Evolutionary conservation across 64 coral and sea anemone genomes (phyloP).

Genomic region (Stylophora pistillata): DNA sequence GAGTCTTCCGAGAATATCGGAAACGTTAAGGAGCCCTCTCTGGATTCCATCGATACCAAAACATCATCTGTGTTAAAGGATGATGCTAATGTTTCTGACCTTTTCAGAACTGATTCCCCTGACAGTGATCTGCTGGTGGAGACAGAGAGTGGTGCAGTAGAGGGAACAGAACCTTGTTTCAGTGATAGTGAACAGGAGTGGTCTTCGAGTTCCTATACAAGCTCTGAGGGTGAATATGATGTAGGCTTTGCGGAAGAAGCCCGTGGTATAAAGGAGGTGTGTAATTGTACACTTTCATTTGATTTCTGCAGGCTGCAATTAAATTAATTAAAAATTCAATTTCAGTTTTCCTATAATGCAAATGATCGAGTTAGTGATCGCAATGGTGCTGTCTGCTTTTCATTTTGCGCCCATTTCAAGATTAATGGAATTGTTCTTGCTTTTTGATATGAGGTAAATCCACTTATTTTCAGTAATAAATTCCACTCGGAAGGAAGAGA

Average conservation of each 20-base stretch:
- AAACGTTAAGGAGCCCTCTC: neutral
- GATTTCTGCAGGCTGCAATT: too few species aligned
- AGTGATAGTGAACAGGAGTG: conserved; percentile 37
- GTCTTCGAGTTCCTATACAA: conserved; percentile 40
- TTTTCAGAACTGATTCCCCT: neutral
- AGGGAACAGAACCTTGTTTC: neutral
- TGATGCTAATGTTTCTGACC: neutral
- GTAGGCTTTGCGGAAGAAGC: conserved; percentile 1
- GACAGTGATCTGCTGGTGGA: neutral
- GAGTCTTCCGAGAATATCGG: neutral
- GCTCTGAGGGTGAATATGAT: conserved; percentile 58
- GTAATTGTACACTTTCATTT: neutral
- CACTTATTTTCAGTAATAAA: too few species aligned
- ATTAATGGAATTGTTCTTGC: too few species aligned
- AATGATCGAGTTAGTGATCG: too few species aligned
- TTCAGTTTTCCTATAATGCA: too few species aligned
- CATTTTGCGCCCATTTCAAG: too few species aligned
- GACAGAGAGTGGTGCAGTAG: neutral
- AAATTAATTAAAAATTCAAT: too few species aligned
- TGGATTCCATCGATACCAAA: neutral
- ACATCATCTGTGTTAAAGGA: neutral
- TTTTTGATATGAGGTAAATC: too few species aligned
- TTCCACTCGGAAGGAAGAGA: too few species aligned
- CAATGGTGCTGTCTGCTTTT: too few species aligned
- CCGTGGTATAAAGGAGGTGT: conserved; percentile 36